phyloP scores from a whole-genome alignment of 1,140 invertebrate genomes.

The Chironomus tepperi region DNA sequence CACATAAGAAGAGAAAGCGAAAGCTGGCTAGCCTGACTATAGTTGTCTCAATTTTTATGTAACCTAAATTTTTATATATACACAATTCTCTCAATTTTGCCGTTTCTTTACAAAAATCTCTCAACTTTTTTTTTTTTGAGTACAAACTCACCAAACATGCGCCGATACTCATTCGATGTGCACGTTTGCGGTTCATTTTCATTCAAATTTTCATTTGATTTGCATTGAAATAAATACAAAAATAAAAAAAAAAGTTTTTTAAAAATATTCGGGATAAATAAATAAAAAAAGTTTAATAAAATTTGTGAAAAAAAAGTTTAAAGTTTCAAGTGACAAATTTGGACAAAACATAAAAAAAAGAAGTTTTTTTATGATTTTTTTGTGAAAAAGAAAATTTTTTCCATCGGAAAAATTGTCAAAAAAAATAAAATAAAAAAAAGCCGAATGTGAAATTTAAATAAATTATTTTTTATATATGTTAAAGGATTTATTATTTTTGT shows the following conservation, averaged over 20 bases:
- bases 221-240: conserved; percentile 17
- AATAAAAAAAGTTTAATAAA: no score
- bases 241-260: not conserved
- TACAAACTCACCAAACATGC: conserved; percentile 16
- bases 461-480: no score
- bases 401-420: not conserved
- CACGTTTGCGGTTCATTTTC: conserved; percentile 23
- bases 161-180: conserved; percentile 11
- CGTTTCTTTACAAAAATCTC: not conserved
- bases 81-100: not conserved
- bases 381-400: conserved; percentile 4
- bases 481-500: not conserved
- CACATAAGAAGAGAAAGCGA: not conserved
- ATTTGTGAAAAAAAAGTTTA: not conserved
- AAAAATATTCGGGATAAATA: not conserved
- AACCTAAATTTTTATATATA: not conserved
- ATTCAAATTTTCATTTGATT: conserved; percentile 24
- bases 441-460: no score
- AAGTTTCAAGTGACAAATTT: no score
- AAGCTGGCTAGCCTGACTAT: not conserved
- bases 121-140: not conserved
- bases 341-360: not conserved
- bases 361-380: conserved; percentile 15
- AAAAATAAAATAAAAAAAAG: not conserved
- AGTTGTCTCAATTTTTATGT: not conserved